These are phyloP conservation scores for Brachycybe producta DNA, from an alignment of 2,888 invertebrate species.

Conservation along the genomic window DNA sequence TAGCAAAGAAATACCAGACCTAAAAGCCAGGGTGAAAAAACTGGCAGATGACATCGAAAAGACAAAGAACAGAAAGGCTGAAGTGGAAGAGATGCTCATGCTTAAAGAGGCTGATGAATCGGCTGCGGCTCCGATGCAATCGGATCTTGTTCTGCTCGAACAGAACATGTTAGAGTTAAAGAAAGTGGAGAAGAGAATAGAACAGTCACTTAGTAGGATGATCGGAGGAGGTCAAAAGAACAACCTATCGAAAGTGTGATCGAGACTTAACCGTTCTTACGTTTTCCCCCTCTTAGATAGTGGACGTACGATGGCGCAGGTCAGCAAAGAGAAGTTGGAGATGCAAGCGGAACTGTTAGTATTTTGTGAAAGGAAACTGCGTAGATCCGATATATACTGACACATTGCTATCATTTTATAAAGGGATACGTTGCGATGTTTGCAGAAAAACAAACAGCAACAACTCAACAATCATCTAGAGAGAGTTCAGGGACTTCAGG, in stretches of 20 bases:
- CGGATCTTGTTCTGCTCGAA: slow-evolving; percentile 2
- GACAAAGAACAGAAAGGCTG: background rate
- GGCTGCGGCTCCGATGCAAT: background rate
- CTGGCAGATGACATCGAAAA: background rate
- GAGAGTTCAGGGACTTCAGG: slow-evolving; percentile 2
- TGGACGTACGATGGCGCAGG: background rate
- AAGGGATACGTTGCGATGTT: background rate
- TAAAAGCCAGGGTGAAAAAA: slow-evolving; percentile 26
- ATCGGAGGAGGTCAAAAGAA: slow-evolving; percentile 3
- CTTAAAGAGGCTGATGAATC: slow-evolving; percentile 2
- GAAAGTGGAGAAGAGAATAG: background rate
- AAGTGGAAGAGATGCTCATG: background rate
- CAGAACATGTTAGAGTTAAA: slow-evolving; percentile 4
- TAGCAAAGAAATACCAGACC: slow-evolving; percentile 28
- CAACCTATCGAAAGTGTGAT: too few species aligned
- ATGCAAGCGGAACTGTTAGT: slow-evolving; percentile 9
- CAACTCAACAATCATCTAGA: background rate
- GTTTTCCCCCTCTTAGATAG: background rate
- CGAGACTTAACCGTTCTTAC: background rate
- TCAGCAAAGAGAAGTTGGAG: slow-evolving; percentile 7
- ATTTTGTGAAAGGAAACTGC: background rate
- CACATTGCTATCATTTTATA: slow-evolving; percentile 1
- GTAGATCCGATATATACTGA: background rate
- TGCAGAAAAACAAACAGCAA: slow-evolving; percentile 7
- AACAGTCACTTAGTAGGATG: background rate